Conservation (phyloP, 2,888 invertebrate genomes). For the Drosophila emarginata region DNA sequence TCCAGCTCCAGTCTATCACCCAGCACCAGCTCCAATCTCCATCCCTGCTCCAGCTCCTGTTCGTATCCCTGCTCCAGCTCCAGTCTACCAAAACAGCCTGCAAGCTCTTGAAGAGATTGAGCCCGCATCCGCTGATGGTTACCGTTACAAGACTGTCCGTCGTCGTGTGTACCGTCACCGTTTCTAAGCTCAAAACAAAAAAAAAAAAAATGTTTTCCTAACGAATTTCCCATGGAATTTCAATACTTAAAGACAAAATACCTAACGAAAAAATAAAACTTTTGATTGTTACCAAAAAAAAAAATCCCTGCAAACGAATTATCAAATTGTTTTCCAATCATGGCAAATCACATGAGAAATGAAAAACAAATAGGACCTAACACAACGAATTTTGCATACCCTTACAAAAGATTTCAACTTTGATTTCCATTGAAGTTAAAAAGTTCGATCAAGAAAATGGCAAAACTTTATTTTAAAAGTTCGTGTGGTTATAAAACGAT, state of each 20-base stretch:
- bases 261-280: slow-evolving; percentile 37
- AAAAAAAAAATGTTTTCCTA: slow-evolving; percentile 34
- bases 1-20: slow-evolving; percentile 45
- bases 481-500: not conserved
- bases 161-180: slow-evolving; percentile 76
- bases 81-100: slow-evolving; percentile 34
- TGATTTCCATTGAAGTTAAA: not conserved
- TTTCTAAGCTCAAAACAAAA: slow-evolving; percentile 50
- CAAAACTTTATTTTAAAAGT: not conserved
- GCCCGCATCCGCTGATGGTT: slow-evolving; percentile 71
- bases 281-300: slow-evolving; percentile 42
- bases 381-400: not conserved
- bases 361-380: not conserved
- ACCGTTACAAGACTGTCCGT: slow-evolving; percentile 77
- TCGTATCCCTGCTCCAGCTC: slow-evolving; percentile 34
- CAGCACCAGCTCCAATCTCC: slow-evolving; percentile 40
- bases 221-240: slow-evolving; percentile 57
- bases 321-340: slow-evolving; percentile 73
- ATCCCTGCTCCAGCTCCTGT: slow-evolving; percentile 35
- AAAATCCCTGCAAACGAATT: slow-evolving; percentile 21
- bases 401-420: not conserved
- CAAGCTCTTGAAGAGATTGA: slow-evolving; percentile 68
- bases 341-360: slow-evolving; percentile 51
- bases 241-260: slow-evolving; percentile 28
- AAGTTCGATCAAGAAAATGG: no score